Evolutionary conservation across 2,797 vertebrate species (phyloP).

Genomic region (Acrossocheilus wenchowensis): DNA sequence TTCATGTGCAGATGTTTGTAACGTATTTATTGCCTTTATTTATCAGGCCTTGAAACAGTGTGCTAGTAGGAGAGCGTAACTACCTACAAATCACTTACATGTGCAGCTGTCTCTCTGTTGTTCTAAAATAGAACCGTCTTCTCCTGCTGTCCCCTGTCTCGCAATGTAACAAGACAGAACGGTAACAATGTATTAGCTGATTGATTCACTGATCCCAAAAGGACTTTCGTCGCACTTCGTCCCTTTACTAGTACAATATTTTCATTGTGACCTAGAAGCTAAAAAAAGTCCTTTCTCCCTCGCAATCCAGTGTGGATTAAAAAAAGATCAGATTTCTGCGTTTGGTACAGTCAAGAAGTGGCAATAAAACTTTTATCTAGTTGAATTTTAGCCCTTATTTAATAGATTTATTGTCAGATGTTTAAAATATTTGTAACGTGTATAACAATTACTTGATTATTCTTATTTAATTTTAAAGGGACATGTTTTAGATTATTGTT

Average conservation of each 20-base stretch:
- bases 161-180: background rate
- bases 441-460: constrained; percentile 61
- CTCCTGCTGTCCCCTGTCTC: constrained; percentile 8
- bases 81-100: constrained; percentile 22
- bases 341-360: constrained; percentile 16
- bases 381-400: constrained; percentile 22
- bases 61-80: constrained; percentile 26
- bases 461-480: constrained; percentile 83
- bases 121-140: constrained; percentile 46
- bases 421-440: background rate
- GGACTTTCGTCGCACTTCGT: constrained; percentile 19
- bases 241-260: constrained; percentile 18
- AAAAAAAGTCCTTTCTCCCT: background rate
- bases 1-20: constrained; percentile 56
- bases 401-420: background rate
- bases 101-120: constrained; percentile 42
- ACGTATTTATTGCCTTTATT: constrained; percentile 66
- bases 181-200: background rate
- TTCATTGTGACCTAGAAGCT: background rate
- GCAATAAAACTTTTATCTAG: background rate
- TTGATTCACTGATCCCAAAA: background rate
- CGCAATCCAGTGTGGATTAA: background rate
- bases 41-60: constrained; percentile 48
- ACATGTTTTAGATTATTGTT: constrained; percentile 74
- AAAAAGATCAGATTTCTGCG: background rate